Conservation (phyloP, 2,113 vertebrate genomes). For the Plectropomus leopardus region DNA sequence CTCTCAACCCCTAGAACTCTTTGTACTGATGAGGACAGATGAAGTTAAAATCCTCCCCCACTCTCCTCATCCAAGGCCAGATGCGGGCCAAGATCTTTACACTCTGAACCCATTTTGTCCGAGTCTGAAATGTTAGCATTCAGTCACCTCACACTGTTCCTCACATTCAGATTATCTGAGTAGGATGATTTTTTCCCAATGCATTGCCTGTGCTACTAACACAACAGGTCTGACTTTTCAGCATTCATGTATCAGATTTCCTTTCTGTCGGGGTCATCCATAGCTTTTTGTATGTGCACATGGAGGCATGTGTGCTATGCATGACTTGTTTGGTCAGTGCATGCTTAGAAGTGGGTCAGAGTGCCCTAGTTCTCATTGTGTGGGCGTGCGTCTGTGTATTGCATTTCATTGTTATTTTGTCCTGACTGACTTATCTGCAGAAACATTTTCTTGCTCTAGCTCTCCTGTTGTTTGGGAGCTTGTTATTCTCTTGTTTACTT, state of each 20-base stretch:
- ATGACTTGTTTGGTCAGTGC: conserved; percentile 78
- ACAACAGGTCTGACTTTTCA: conserved; percentile 50
- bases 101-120: conserved; percentile 34
- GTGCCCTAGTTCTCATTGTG: conserved; percentile 78
- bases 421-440: conserved; percentile 75
- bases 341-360: conserved; percentile 79
- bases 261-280: conserved; percentile 51
- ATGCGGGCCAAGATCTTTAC: conserved; percentile 54
- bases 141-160: conserved; percentile 28
- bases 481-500: conserved; percentile 71
- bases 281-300: conserved; percentile 26
- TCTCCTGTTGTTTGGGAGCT: conserved; percentile 62
- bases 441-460: conserved; percentile 54
- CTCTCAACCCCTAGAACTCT: conserved; percentile 66
- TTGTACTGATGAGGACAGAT: conserved; percentile 71
- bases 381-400: conserved; percentile 66
- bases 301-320: conserved; percentile 57
- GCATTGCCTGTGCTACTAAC: conserved; percentile 30
- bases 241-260: conserved; percentile 55
- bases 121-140: conserved; percentile 31
- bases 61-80: conserved; percentile 52
- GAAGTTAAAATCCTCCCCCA: conserved; percentile 64
- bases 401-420: conserved; percentile 70
- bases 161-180: conserved; percentile 22
- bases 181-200: conserved; percentile 25